These are phyloP conservation scores for Carcinoscorpius rotundicauda DNA, from an alignment of 1,140 invertebrate genomes.

Conservation along the genomic window DNA sequence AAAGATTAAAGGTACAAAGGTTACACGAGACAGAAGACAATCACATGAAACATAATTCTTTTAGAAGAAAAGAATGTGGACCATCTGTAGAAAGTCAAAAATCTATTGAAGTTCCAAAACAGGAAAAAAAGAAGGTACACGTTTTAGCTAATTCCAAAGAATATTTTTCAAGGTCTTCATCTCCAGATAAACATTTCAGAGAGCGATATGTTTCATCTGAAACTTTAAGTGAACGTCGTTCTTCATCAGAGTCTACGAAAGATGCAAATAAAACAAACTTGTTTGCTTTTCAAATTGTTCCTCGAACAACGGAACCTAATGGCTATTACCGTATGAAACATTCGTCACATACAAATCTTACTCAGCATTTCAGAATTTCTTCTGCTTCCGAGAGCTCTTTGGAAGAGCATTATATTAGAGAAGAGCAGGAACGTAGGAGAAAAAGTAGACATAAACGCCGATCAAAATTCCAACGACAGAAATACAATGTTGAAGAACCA, in stretches of 20 bases:
- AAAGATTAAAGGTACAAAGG: too few species aligned
- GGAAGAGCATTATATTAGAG: constrained; percentile 5
- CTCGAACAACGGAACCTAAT: neutral
- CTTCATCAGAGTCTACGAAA: neutral
- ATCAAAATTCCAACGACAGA: constrained; percentile 13
- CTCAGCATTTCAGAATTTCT: neutral
- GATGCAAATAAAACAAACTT: neutral
- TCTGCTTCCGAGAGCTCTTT: constrained; percentile 23
- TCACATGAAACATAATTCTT: too few species aligned
- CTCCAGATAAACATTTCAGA: neutral
- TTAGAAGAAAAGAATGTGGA: neutral
- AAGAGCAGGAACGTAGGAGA: neutral
- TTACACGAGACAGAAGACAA: too few species aligned
- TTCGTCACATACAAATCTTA: neutral
- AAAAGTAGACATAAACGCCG: constrained; percentile 6
- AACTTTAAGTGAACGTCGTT: neutral
- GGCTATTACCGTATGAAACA: neutral
- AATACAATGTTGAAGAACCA: constrained; percentile 8
- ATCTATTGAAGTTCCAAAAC: neutral
- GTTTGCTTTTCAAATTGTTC: neutral
- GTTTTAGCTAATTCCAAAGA: neutral
- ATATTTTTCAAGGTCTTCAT: neutral
- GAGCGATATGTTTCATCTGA: neutral
- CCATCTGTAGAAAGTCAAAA: neutral
- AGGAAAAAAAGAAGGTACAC: neutral